phyloP scores from a whole-genome alignment of 2,113 vertebrate genomes.

The Aptenodytes patagonicus region DNA sequence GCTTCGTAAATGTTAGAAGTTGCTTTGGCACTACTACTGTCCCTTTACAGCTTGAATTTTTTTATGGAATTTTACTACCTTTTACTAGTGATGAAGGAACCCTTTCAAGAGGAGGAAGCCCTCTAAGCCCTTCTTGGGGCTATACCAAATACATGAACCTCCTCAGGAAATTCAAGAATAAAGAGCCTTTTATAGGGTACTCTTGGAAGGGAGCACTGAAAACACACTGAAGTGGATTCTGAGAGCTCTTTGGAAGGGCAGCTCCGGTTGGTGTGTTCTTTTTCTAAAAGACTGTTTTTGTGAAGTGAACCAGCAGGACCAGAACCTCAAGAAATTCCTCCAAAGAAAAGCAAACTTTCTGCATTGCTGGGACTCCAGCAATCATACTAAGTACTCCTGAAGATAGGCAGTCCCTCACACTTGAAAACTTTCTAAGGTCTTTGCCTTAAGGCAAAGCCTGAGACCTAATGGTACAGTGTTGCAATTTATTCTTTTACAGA shows the following conservation, averaged over 20 bases:
- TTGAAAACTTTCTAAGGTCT: neutral
- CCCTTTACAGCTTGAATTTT: neutral
- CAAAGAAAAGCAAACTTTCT: neutral
- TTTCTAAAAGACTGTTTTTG: neutral
- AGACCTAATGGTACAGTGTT: neutral
- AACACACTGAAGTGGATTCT: neutral
- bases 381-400: neutral
- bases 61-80: neutral
- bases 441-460: neutral
- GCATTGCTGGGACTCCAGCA: neutral
- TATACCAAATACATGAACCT: neutral
- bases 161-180: conserved; percentile 24
- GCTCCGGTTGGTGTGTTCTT: neutral
- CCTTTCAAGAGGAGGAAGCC: neutral
- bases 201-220: neutral
- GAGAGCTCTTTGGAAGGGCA: neutral
- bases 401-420: neutral
- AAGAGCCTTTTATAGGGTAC: neutral
- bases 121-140: neutral
- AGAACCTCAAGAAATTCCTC: neutral
- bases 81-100: neutral
- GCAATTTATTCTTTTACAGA: neutral
- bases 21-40: neutral
- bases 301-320: neutral
- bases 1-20: neutral